Evolutionary conservation across 2,113 vertebrate species (phyloP).

Genomic region (Gymnobelideus leadbeateri): DNA sequence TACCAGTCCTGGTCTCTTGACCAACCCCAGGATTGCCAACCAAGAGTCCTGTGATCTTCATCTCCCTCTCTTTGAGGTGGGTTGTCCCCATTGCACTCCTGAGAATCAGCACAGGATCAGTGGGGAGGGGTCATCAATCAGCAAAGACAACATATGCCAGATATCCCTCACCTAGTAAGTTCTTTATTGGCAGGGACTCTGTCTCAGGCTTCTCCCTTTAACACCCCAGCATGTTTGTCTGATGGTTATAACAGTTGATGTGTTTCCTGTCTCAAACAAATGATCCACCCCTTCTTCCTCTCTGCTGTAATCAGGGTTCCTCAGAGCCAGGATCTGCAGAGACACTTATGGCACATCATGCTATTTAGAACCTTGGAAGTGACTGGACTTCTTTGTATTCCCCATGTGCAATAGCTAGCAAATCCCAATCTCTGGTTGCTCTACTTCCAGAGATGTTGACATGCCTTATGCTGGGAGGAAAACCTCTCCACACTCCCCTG

Average conservation of each 20-base stretch:
- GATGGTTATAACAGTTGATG: not conserved
- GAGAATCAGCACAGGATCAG: not conserved
- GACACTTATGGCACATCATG: not conserved
- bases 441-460: not conserved
- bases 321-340: not conserved
- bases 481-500: not conserved
- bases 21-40: not conserved
- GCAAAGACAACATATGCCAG: not conserved
- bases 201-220: not conserved
- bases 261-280: not conserved
- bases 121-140: not conserved
- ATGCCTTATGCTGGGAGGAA: not conserved
- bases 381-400: not conserved
- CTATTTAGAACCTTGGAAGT: not conserved
- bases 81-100: not conserved
- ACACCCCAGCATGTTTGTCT: not conserved
- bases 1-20: not conserved
- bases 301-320: not conserved
- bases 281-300: not conserved
- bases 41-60: not conserved
- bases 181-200: not conserved
- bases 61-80: not conserved
- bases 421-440: not conserved
- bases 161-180: not conserved
- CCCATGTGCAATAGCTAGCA: not conserved